These are phyloP conservation scores for Alces alces DNA, from an alignment of 2,113 vertebrate species.

Conservation along the genomic window DNA sequence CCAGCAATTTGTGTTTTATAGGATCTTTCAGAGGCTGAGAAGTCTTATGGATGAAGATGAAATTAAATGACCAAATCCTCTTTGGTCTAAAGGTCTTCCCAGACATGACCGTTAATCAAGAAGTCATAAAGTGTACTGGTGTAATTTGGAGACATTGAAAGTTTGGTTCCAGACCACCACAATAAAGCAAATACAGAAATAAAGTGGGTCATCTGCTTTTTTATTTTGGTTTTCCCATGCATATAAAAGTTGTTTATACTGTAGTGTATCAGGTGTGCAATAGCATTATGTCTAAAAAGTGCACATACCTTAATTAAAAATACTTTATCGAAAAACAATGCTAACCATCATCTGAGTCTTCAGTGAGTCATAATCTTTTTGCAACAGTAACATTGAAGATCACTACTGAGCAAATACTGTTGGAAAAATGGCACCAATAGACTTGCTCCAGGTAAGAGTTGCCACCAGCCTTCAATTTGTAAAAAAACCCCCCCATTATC, in stretches of 20 bases:
- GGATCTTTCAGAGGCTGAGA: background rate
- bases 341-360: background rate
- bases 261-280: background rate
- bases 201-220: background rate
- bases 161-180: background rate
- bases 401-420: background rate
- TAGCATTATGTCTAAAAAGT: background rate
- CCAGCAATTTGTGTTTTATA: background rate
- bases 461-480: background rate
- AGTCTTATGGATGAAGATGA: background rate
- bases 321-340: background rate
- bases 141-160: background rate
- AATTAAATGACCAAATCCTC: background rate
- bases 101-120: background rate
- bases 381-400: background rate
- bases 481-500: accelerated
- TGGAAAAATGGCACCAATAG: background rate
- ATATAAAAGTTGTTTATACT: background rate
- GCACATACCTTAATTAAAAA: background rate
- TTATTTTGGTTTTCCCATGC: background rate
- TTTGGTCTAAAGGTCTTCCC: background rate
- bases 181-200: background rate
- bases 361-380: background rate
- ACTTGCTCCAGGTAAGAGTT: background rate
- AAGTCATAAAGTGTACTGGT: background rate